These are phyloP conservation scores for Columbina picui DNA, from an alignment of 2,113 vertebrate genomes.

Conservation along the genomic window DNA sequence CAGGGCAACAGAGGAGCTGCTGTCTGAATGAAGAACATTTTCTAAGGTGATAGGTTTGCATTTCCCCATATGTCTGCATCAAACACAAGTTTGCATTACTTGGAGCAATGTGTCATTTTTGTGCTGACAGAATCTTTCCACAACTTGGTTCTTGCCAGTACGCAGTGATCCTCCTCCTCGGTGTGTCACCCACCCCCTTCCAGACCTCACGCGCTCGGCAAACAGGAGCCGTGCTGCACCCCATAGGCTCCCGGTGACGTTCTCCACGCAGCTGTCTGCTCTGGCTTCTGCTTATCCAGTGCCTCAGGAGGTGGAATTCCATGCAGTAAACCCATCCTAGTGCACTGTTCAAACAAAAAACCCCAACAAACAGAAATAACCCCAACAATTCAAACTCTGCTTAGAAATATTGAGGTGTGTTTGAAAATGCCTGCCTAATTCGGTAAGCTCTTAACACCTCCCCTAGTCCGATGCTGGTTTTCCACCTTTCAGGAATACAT, in stretches of 20 bases:
- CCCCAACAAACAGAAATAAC: background rate
- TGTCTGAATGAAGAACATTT: background rate
- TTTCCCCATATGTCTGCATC: background rate
- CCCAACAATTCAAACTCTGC: background rate
- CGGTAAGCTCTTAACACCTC: accelerated
- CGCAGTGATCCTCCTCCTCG: background rate
- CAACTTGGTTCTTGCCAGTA: accelerated
- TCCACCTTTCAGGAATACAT: conserved; percentile 79
- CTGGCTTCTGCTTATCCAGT: background rate
- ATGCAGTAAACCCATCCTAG: background rate
- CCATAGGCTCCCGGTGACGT: accelerated
- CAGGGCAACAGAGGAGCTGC: background rate
- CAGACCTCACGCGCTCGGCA: background rate
- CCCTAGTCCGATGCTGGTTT: accelerated
- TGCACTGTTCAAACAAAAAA: background rate
- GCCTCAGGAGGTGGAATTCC: background rate
- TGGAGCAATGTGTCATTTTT: background rate
- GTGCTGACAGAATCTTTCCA: background rate
- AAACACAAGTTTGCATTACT: background rate
- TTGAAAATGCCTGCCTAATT: background rate
- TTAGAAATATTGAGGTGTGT: background rate
- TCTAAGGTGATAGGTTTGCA: background rate
- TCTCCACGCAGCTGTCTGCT: background rate
- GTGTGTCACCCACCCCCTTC: background rate
- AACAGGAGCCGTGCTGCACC: background rate